Base-by-base conservation (phyloP, 2,888 invertebrate genomes). In the Acleris cristana region DNA sequence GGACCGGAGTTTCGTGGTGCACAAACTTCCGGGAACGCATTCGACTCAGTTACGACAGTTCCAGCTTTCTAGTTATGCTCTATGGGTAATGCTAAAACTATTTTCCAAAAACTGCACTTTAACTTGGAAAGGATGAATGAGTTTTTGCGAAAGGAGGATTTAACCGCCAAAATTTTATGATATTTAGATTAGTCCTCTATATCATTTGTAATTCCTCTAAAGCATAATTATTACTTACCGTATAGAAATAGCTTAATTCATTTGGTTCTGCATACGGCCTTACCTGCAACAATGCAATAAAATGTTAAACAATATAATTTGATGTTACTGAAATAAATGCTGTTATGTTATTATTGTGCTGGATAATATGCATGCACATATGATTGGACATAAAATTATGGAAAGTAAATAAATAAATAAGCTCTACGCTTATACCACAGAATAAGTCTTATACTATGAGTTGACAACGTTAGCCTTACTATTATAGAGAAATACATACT, bases 231-330 rank as follows among this genome's bases (percentile, higher is more conserved):
- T 18, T 55, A 40, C 48, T 65, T 52, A 65, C 61, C 60, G 48
- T 44, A 51, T 56, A 21, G 21, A 19, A 44, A 56, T 21, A 56
- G 34, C 51, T 48, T 62, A 30, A 30, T 18, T 45, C 7, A n/a
- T 5, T 8, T 5, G 8, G 45, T 34, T 26, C 21, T n/a, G 10
- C 10, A 21, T 18, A 14, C 26, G 51, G 45, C 2, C 21, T 21
- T 66, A 66, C 66, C 66, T 66, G 66, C 19, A 66, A 66, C 66
- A 66, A 66, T 30, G 48, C 14, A 45, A 51, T 45, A 52, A 21
- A 51, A 18, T 51, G 19, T 21, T 40, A 34, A 34, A 34, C 2
- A 34, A 12, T 34, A 12, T 40, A 14, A 14, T 40, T 40, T 4
- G 1, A 40, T 10, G 14, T 40, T 40, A 40, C 14, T 40, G n/a